Conservation (phyloP, 92 coral and sea anemone genomes). For the Desmophyllum pertusum region DNA sequence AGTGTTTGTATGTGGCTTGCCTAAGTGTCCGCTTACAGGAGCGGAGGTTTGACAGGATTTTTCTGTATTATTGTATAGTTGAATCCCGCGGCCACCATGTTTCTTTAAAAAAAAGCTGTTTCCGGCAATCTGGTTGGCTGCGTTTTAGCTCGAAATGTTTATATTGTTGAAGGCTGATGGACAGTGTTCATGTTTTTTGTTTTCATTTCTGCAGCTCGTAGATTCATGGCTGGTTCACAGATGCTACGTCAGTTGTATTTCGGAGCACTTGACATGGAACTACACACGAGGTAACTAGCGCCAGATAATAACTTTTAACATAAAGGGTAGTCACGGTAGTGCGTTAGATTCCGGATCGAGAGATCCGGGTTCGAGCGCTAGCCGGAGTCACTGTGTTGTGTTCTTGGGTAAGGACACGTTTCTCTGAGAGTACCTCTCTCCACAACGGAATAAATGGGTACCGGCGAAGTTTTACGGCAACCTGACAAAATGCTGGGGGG, state of each 20-base stretch:
- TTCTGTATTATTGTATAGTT: too few species aligned
- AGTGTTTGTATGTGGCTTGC: too few species aligned
- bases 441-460: too few species aligned
- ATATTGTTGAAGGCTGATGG: too few species aligned
- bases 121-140: too few species aligned
- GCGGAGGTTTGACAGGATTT: too few species aligned
- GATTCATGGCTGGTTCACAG: slow-evolving; percentile 79
- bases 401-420: not conserved
- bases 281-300: slow-evolving; percentile 72
- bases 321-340: not conserved
- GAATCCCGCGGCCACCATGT: too few species aligned
- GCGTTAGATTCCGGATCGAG: not conserved
- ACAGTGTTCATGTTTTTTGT: not conserved
- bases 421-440: not conserved
- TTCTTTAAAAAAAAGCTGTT: too few species aligned
- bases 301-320: not conserved
- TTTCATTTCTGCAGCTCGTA: slow-evolving; percentile 60
- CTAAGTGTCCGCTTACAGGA: too few species aligned
- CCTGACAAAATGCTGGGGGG: not conserved
- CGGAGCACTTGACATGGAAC: slow-evolving; percentile 84
- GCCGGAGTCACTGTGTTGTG: not conserved
- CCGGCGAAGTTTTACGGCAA: not conserved
- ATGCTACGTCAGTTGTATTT: slow-evolving; percentile 87
- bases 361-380: not conserved
- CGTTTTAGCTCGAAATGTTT: too few species aligned